Evolutionary conservation across 2,888 invertebrate genomes (phyloP), one percentile per base, ranked within the genome.

Genomic region (Dryadula phaetusa): DNA sequence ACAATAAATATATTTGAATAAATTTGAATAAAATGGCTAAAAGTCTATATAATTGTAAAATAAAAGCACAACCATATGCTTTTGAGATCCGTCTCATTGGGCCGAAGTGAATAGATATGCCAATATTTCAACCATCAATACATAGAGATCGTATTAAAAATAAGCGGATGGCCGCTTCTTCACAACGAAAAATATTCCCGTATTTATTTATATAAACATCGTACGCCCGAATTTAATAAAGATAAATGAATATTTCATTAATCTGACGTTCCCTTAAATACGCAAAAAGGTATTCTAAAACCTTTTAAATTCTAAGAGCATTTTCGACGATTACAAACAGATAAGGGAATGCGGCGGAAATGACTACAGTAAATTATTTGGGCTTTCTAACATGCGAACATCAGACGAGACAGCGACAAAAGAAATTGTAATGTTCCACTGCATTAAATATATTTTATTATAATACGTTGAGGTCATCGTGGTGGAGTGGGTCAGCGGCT

Each of bases 361-460:
- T 75, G 72, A 70, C 62, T 53, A 61, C 68, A 66, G 79, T 83
- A 78, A 82, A 81, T 83, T 81, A 78, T 77, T 72, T 75, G 69
- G 47, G 62, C 52, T 56, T 61, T 49, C 54, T 34, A 34, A 47
- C 52, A 67, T 66, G 66, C 66, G 37, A 69, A 69, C 25, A 37
- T 34, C 42, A 49, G 61, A 67, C 58, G 58, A 62, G 18, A 42
- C 20, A 25, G 18, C 58, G 28, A 65, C 40, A 42, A 18, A 37
- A 58, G 40, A 58, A 47, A 28, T 25, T 18, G 12, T 37, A 12
- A 47, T 18, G 46, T 37, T 56, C 6, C 20, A 56, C 22, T 56
- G 8, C 18, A 8, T 20, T 56, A 22, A 18, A 22, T 22, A 37
- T 37, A 40, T n/a, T 47, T 12, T 32, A 32, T 32, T 32, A 32